phyloP scores from a whole-genome alignment of 2,797 vertebrate genomes.

The Astyanax mexicanus region DNA sequence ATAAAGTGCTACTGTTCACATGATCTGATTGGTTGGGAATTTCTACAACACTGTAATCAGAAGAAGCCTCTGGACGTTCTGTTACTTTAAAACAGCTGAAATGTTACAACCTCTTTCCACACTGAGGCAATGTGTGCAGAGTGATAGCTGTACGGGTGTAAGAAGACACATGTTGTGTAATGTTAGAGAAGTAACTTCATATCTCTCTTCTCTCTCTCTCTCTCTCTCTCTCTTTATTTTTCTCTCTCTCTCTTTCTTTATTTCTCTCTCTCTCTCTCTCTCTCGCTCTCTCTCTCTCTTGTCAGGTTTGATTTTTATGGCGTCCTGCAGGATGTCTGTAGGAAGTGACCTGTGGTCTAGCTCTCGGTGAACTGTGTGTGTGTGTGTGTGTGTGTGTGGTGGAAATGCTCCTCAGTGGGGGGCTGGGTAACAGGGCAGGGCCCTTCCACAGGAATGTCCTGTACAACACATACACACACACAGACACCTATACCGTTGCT shows the following conservation, averaged over 20 bases:
- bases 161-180: too few species aligned
- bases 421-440: constrained; percentile 57
- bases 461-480: constrained; percentile 38
- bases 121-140: not conserved
- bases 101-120: not conserved
- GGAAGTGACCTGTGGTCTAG: constrained; percentile 57
- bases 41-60: not conserved
- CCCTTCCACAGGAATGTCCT: constrained; percentile 58
- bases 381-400: constrained; percentile 33
- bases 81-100: not conserved
- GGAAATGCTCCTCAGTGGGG: constrained; percentile 52
- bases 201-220: too few species aligned
- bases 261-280: constrained; percentile 9
- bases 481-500: constrained; percentile 33
- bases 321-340: constrained; percentile 54
- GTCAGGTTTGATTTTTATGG: constrained; percentile 43
- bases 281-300: constrained; percentile 16
- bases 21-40: not conserved
- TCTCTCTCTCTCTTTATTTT: not conserved
- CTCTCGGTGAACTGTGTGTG: constrained; percentile 44
- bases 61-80: not conserved
- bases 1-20: too few species aligned
- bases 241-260: not conserved
- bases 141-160: not conserved
- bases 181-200: too few species aligned